A percentile compares a stretch with the other conserved stretches of the same genome.
Evolutionary conservation across 1,140 invertebrate genomes (phyloP).

Genomic region (Drosophila nigromelanica): DNA sequence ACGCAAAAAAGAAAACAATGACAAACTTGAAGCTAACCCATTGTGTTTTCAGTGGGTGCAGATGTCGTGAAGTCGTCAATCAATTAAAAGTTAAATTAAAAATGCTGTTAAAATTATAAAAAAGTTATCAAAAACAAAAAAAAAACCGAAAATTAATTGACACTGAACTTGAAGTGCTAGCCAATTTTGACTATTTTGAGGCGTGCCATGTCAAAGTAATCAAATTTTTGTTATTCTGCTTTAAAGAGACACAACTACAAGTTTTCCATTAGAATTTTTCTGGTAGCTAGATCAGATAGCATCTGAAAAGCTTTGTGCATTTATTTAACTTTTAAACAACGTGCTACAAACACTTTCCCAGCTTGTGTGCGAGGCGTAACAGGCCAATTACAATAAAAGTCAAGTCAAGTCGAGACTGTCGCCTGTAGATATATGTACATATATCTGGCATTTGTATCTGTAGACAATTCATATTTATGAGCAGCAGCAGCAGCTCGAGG

Average conservation of each 20-base stretch:
- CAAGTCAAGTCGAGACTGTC: not conserved
- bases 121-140: not conserved
- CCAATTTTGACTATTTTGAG: conserved; percentile 33
- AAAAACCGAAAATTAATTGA: conserved; percentile 67
- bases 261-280: not conserved
- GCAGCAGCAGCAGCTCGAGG: conserved; percentile 15
- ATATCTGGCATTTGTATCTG: conserved; percentile 29
- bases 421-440: conserved; percentile 19
- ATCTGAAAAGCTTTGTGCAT: conserved; percentile 20
- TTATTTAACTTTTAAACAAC: conserved; percentile 2
- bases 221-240: too few species aligned
- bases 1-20: conserved; percentile 12
- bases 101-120: conserved; percentile 25
- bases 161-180: conserved; percentile 64
- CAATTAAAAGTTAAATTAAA: conserved; percentile 65
- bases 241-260: too few species aligned
- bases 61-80: conserved; percentile 74
- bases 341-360: conserved; percentile 25
- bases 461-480: conserved; percentile 53
- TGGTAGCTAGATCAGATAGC: not conserved
- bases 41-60: conserved; percentile 65
- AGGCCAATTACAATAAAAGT: not conserved
- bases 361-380: not conserved
- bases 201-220: too few species aligned
- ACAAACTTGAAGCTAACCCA: conserved; percentile 43